Conservation (phyloP, 2,113 vertebrate species). For the Periophthalmodon schlosseri region DNA sequence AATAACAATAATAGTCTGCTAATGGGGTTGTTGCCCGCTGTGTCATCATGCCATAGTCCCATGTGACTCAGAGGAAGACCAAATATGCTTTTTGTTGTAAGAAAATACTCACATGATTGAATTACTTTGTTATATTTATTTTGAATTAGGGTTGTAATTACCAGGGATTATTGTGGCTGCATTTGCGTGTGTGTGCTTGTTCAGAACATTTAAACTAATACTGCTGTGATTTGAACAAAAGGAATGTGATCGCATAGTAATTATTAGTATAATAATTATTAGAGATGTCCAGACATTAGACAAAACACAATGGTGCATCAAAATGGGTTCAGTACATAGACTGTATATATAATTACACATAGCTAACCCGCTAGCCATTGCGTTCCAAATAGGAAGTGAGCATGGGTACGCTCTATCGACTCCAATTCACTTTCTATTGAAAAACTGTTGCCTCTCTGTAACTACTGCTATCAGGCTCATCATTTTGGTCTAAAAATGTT, state of each 20-base stretch:
- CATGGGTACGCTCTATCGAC: too few species aligned
- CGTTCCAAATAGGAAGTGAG: too few species aligned
- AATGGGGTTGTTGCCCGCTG: slow-evolving; percentile 64
- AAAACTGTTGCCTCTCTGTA: too few species aligned
- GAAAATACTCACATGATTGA: slow-evolving; percentile 26
- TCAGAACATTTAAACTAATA: slow-evolving; percentile 53
- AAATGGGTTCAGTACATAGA: too few species aligned
- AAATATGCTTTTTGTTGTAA: slow-evolving; percentile 41
- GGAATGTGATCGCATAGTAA: slow-evolving; percentile 63
- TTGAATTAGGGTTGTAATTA: slow-evolving; percentile 33
- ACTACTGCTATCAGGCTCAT: too few species aligned
- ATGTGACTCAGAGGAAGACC: slow-evolving; percentile 46
- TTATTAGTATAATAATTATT: slow-evolving; percentile 69
- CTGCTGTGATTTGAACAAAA: slow-evolving; percentile 44
- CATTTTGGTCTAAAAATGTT: too few species aligned
- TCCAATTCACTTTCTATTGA: too few species aligned
- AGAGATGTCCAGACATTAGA: slow-evolving; percentile 19
- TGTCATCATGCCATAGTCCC: slow-evolving; percentile 62
- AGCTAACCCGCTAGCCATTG: too few species aligned
- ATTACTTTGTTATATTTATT: slow-evolving; percentile 44
- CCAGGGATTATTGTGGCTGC: slow-evolving; percentile 29
- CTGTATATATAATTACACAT: too few species aligned
- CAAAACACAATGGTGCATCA: too few species aligned
- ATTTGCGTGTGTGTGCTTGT: slow-evolving; percentile 57
- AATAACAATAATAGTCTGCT: slow-evolving; percentile 64